Percentiles rank a stretch among this genome's conserved stretches.
These are phyloP conservation scores for Phyllostomus discolor DNA, from an alignment of 2,113 vertebrate species.

Conservation along the genomic window DNA sequence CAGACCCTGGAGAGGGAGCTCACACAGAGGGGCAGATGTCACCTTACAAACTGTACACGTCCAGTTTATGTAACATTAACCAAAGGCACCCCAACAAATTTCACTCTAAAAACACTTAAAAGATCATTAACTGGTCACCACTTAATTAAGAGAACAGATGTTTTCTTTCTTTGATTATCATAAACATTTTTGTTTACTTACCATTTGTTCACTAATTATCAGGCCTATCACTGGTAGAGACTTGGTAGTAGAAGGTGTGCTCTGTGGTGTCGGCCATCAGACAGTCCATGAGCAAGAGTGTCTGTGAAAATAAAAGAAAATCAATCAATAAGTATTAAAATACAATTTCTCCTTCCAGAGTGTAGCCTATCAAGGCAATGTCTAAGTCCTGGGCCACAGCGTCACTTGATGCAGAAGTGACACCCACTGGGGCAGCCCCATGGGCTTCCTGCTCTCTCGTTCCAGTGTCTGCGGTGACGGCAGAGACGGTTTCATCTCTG, in stretches of 20 bases:
- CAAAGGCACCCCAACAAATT: too few relatives aligned
- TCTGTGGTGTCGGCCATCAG: not conserved
- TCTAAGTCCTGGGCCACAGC: not conserved
- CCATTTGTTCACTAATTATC: not conserved
- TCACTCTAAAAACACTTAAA: too few relatives aligned
- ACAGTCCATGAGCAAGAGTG: not conserved
- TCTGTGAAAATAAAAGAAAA: not conserved
- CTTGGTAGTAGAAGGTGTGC: not conserved
- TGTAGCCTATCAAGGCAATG: not conserved
- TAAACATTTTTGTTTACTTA: not conserved
- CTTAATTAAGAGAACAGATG: not conserved
- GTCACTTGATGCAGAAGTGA: not conserved
- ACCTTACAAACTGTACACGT: not conserved
- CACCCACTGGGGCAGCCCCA: not conserved
- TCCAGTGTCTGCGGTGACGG: too few relatives aligned
- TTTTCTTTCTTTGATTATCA: not conserved
- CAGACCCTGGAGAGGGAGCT: not conserved
- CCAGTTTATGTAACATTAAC: not conserved
- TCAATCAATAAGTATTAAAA: not conserved
- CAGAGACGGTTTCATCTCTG: too few relatives aligned
- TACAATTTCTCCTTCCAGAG: not conserved
- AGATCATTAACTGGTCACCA: too few relatives aligned
- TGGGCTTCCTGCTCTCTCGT: too few relatives aligned
- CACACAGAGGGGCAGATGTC: not conserved
- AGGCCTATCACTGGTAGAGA: not conserved